A percentile compares a stretch with the other conserved stretches of the same genome.
Evolutionary conservation across 2,888 invertebrate species (phyloP).

Genomic region (Cryptocephalus moraei): DNA sequence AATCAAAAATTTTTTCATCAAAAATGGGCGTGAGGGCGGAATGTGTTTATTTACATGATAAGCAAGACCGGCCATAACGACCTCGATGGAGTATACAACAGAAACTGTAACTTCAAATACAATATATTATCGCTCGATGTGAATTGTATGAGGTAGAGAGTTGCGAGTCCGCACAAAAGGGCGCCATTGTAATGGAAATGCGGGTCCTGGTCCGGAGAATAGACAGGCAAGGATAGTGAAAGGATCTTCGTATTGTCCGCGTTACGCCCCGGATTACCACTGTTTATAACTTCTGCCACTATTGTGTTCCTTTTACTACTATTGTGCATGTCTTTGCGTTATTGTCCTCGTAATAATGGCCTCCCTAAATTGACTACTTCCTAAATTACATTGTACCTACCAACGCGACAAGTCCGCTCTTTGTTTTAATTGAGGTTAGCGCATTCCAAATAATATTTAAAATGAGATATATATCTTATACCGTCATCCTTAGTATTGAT

Average conservation of each 20-base stretch:
- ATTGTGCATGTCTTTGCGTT: constrained; percentile 19
- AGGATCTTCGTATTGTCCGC: constrained; percentile 1
- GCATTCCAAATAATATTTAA: neutral
- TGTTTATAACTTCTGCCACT: constrained; percentile 23
- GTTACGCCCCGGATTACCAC: constrained; percentile 13
- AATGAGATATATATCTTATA: too few relatives aligned
- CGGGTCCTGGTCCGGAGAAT: constrained; percentile 20
- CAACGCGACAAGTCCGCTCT: neutral
- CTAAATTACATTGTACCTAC: constrained; percentile 7
- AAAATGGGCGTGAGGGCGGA: constrained; percentile 13
- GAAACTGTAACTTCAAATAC: constrained; percentile 13
- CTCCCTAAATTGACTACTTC: constrained; percentile 14
- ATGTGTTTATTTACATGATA: constrained; percentile 15
- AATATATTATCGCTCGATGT: constrained; percentile 20
- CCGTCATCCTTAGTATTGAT: too few relatives aligned
- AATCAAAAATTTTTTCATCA: constrained; percentile 12
- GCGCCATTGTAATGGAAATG: constrained; percentile 30
- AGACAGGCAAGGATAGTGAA: constrained; percentile 19
- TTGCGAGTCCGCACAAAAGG: constrained; percentile 21
- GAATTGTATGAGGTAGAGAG: constrained; percentile 22
- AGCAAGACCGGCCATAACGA: constrained; percentile 10
- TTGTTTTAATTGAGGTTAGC: neutral
- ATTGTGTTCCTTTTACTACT: constrained; percentile 15
- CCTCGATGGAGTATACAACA: constrained; percentile 13
- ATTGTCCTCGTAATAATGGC: constrained; percentile 16